A percentile compares a stretch with the other conserved stretches of the same genome.
Evolutionary conservation across 2,888 invertebrate genomes (phyloP).

Genomic region (Harmothoe impar): DNA sequence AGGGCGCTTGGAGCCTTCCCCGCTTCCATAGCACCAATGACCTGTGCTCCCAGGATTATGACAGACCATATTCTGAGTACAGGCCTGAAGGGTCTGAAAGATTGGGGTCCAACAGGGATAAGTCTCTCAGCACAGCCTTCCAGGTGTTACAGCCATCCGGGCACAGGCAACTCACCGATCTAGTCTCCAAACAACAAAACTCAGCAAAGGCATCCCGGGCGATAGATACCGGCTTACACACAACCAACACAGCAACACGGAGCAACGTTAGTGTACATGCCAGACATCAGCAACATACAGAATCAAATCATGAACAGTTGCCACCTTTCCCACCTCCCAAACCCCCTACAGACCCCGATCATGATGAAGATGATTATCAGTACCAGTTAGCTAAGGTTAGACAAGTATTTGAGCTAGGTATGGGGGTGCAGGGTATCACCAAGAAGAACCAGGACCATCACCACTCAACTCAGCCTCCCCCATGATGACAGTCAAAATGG

Average conservation of each 20-base stretch:
- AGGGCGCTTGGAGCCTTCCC: not conserved
- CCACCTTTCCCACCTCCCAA: not conserved
- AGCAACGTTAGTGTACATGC: no score
- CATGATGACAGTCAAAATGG: no score
- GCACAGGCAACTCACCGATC: not conserved
- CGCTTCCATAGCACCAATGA: conserved; percentile 11
- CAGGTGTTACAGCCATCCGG: conserved; percentile 11
- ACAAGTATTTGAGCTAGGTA: not conserved
- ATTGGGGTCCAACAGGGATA: not conserved
- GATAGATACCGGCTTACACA: not conserved
- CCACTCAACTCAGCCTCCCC: not conserved
- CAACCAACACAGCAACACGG: no score
- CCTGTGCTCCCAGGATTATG: not conserved
- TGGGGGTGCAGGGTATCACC: not conserved
- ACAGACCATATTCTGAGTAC: not conserved
- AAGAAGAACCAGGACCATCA: not conserved
- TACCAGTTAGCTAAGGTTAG: not conserved
- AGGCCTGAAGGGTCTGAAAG: not conserved
- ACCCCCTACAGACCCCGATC: not conserved
- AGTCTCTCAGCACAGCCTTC: conserved; percentile 11
- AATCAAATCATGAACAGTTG: no score
- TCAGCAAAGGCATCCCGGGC: not conserved
- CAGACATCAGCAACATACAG: no score
- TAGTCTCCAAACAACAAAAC: not conserved
- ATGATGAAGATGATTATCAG: not conserved